Percentiles rank a stretch among this genome's conserved stretches.
These are phyloP conservation scores for Marmota flaviventris DNA, from an alignment of 2,113 vertebrate genomes.

Conservation along the genomic window DNA sequence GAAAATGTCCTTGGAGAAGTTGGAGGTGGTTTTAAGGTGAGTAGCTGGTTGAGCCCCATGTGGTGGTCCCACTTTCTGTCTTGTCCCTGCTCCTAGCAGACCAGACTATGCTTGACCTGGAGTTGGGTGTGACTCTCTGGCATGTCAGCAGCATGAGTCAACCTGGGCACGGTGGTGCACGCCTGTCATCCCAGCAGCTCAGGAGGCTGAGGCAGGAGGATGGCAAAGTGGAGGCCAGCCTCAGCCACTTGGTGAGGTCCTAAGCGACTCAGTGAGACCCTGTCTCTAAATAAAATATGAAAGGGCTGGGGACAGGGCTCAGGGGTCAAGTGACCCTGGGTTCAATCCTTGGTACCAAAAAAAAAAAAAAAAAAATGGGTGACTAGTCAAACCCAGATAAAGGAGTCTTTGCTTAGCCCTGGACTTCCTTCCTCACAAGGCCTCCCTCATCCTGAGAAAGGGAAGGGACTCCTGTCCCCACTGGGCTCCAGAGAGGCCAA, in stretches of 20 bases:
- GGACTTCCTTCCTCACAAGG: neutral
- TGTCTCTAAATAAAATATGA: no score
- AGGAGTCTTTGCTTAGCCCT: neutral
- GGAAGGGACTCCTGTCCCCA: fast-evolving
- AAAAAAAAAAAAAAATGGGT: neutral
- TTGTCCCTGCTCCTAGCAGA: neutral
- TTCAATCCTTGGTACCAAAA: neutral
- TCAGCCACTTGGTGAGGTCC: neutral
- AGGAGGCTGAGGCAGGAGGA: neutral
- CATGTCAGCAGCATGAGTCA: neutral
- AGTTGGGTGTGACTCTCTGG: neutral
- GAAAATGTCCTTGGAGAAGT: slow-evolving; percentile 98
- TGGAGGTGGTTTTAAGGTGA: slow-evolving; percentile 98
- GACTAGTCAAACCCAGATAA: neutral
- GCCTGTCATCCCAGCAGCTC: neutral
- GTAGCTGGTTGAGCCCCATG: neutral
- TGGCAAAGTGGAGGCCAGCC: neutral
- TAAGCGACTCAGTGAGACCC: neutral
- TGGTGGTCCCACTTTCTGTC: neutral
- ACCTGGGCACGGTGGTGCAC: neutral
- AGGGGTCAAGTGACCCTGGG: neutral
- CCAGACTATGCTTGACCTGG: neutral
- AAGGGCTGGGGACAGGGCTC: neutral
- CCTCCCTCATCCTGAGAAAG: fast-evolving
- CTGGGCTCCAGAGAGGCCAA: no score